These are phyloP conservation scores for Druceiella hillmani DNA, from an alignment of 2,888 invertebrate genomes.

Conservation along the genomic window DNA sequence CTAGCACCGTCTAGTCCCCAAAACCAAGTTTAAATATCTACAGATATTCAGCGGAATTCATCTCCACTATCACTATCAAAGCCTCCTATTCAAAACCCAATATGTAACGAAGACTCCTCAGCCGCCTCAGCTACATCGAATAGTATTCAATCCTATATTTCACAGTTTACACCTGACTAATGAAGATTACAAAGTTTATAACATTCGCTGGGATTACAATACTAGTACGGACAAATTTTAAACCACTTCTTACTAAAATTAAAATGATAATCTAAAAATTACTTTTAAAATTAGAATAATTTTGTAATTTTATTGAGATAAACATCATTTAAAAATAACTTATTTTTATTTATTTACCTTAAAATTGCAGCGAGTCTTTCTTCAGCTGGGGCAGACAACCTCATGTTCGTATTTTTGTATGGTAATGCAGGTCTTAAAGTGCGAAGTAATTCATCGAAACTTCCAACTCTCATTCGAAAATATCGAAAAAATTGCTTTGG, in stretches of 20 bases:
- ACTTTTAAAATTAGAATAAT: slow-evolving; percentile 5
- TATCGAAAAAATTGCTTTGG: neutral
- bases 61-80: slow-evolving; percentile 9
- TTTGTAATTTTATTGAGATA: slow-evolving; percentile 6
- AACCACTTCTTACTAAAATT: slow-evolving; percentile 5
- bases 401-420: slow-evolving; percentile 8
- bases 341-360: slow-evolving; percentile 8
- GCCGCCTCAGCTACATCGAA: slow-evolving; percentile 4
- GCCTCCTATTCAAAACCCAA: slow-evolving; percentile 9
- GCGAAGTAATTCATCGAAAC: slow-evolving; percentile 9
- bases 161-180: too few relatives aligned
- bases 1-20: slow-evolving; percentile 8
- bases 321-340: slow-evolving; percentile 5
- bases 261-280: slow-evolving; percentile 5
- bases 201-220: slow-evolving; percentile 9
- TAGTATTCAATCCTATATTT: slow-evolving; percentile 7
- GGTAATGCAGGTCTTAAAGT: slow-evolving; percentile 8
- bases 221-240: slow-evolving; percentile 6
- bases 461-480: slow-evolving; percentile 5
- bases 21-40: slow-evolving; percentile 7
- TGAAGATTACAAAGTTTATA: slow-evolving; percentile 9
- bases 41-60: slow-evolving; percentile 8
- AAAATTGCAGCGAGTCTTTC: slow-evolving; percentile 9
- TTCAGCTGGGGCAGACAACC: slow-evolving; percentile 7
- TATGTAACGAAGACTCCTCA: slow-evolving; percentile 3